phyloP scores from a whole-genome alignment of 2,113 vertebrate species.

The Sinosuthora webbiana region DNA sequence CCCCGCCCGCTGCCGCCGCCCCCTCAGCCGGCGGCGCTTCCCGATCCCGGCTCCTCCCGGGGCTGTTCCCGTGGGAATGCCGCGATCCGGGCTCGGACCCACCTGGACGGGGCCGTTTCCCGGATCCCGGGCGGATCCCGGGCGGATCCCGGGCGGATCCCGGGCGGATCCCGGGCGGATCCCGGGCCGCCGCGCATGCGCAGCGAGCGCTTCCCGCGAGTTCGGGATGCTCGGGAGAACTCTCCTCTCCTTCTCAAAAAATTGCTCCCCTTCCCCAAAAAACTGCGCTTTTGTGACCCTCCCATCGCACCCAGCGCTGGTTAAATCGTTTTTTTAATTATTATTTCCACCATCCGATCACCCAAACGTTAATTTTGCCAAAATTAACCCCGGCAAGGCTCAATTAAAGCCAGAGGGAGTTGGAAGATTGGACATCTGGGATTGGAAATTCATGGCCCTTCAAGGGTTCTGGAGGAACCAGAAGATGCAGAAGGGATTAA shows the following conservation, averaged over 20 bases:
- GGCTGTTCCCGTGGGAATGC: neutral
- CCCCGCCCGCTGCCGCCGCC: neutral
- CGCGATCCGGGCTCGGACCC: neutral
- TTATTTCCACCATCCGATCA: accelerated
- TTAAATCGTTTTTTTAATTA: too few relatives aligned
- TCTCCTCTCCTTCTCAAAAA: neutral
- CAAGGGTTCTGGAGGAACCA: neutral
- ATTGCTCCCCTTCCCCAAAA: neutral
- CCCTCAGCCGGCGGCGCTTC: neutral
- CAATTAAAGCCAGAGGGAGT: accelerated
- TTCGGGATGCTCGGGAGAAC: neutral
- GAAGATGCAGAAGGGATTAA: neutral
- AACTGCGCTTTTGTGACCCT: neutral
- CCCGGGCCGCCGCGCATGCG: neutral
- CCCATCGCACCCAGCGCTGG: neutral
- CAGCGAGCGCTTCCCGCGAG: accelerated
- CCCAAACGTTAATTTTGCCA: neutral
- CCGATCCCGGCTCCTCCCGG: neutral
- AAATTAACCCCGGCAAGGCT: neutral
- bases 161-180: neutral
- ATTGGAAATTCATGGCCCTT: neutral
- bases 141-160: neutral
- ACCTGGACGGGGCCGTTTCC: neutral
- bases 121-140: neutral
- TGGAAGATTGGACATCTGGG: neutral